Evolutionary conservation across 1,140 invertebrate species (phyloP).

Genomic region (Epicauta chinensis): DNA sequence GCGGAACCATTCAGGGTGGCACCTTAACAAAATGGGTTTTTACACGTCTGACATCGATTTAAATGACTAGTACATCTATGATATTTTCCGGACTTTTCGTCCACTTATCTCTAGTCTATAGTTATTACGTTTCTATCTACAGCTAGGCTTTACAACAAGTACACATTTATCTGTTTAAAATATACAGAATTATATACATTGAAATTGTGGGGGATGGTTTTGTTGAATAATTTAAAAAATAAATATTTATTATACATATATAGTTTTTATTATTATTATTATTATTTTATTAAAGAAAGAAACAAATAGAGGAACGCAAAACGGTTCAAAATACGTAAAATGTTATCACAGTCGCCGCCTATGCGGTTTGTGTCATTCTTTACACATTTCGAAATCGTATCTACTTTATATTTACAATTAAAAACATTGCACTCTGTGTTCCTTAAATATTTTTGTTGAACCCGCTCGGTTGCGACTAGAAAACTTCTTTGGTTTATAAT

Average conservation of each 20-base stretch:
- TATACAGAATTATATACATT: constrained; percentile 21
- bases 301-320: too few species aligned
- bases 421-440: constrained; percentile 27
- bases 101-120: neutral
- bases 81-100: constrained; percentile 15
- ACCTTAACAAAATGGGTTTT: constrained; percentile 25
- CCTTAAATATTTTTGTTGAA: neutral
- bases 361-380: constrained; percentile 32
- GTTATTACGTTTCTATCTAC: too few species aligned
- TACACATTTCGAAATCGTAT: constrained; percentile 28
- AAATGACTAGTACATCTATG: constrained; percentile 31
- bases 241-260: too few species aligned
- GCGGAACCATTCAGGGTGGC: constrained; percentile 26
- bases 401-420: constrained; percentile 14
- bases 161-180: constrained; percentile 10
- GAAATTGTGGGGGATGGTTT: neutral
- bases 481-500: constrained; percentile 1
- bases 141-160: constrained; percentile 18
- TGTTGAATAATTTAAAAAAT: constrained; percentile 17
- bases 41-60: constrained; percentile 27
- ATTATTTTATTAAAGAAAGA: too few species aligned
- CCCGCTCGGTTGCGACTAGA: constrained; percentile 14
- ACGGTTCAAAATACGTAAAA: constrained; percentile 26
- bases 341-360: constrained; percentile 36
- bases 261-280: too few species aligned